These are phyloP conservation scores for Lucinisca nassula DNA, from an alignment of 2,888 invertebrate genomes.

Conservation along the genomic window DNA sequence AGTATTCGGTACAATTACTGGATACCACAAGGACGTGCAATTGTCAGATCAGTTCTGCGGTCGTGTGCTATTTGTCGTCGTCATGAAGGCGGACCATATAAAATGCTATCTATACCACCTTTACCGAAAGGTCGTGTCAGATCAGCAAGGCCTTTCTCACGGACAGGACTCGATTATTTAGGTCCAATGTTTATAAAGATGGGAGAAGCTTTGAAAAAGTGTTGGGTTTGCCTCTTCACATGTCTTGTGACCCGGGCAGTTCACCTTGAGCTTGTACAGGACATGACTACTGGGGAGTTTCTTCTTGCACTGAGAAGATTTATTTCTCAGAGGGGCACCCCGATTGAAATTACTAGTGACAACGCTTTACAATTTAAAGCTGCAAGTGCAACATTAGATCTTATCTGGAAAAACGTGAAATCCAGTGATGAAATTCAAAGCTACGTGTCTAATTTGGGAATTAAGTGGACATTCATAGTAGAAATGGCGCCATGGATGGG, in stretches of 20 bases:
- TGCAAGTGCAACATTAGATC: conserved; percentile 17
- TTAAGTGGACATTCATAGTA: conserved; percentile 26
- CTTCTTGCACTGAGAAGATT: conserved; percentile 43
- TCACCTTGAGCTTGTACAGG: conserved; percentile 41
- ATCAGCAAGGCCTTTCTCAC: conserved; percentile 26
- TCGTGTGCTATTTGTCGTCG: not conserved
- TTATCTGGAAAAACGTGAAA: not conserved
- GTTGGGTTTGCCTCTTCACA: conserved; percentile 60
- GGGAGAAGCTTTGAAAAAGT: conserved; percentile 13
- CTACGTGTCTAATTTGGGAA: conserved; percentile 20
- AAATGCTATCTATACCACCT: conserved; percentile 40
- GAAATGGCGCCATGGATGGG: conserved; percentile 37
- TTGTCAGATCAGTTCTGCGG: not conserved
- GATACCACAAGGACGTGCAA: conserved; percentile 42
- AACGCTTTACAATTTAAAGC: conserved; percentile 41
- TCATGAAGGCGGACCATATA: conserved; percentile 38
- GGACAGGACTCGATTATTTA: conserved; percentile 45
- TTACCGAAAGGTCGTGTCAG: conserved; percentile 40
- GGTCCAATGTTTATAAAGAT: conserved; percentile 42
- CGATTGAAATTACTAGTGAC: conserved; percentile 32
- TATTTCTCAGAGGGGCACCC: conserved; percentile 29
- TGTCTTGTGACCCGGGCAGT: conserved; percentile 45
- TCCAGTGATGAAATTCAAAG: conserved; percentile 27
- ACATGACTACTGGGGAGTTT: conserved; percentile 49
- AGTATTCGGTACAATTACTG: conserved; percentile 31